phyloP scores from a whole-genome alignment of 1,140 invertebrate genomes.

The Dendrolimus kikuchii region DNA sequence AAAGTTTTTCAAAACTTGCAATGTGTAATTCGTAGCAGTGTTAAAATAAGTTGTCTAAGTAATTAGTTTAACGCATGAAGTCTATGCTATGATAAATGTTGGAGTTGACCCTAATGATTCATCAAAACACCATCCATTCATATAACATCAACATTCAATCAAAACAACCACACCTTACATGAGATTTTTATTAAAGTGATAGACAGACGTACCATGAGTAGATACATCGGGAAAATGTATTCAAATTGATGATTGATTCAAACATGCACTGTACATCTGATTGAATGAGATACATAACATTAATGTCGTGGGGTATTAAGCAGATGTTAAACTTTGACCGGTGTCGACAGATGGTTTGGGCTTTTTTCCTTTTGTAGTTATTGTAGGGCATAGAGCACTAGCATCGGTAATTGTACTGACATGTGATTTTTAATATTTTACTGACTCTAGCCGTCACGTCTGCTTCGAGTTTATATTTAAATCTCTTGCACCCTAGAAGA shows the following conservation, averaged over 20 bases:
- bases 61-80: too few species aligned
- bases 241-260: conserved; percentile 67
- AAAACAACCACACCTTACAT: conserved; percentile 12
- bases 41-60: too few species aligned
- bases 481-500: too few species aligned
- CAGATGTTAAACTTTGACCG: conserved; percentile 51
- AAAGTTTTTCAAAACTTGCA: too few species aligned
- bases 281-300: conserved; percentile 67
- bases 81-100: too few species aligned
- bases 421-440: too few species aligned
- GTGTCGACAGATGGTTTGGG: conserved; percentile 43
- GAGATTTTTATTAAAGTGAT: conserved; percentile 46
- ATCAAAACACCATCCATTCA: conserved; percentile 8
- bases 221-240: conserved; percentile 51
- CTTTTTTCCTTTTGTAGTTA: conserved; percentile 3
- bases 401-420: too few species aligned
- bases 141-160: conserved; percentile 9
- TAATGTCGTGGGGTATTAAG: conserved; percentile 41
- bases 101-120: neutral
- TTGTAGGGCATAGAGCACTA: too few species aligned
- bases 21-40: too few species aligned
- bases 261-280: conserved; percentile 46
- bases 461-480: too few species aligned
- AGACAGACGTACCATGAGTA: conserved; percentile 11
- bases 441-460: too few species aligned